Evolutionary conservation across 1,140 invertebrate species (phyloP).

Genomic region (Drosophila truncata): DNA sequence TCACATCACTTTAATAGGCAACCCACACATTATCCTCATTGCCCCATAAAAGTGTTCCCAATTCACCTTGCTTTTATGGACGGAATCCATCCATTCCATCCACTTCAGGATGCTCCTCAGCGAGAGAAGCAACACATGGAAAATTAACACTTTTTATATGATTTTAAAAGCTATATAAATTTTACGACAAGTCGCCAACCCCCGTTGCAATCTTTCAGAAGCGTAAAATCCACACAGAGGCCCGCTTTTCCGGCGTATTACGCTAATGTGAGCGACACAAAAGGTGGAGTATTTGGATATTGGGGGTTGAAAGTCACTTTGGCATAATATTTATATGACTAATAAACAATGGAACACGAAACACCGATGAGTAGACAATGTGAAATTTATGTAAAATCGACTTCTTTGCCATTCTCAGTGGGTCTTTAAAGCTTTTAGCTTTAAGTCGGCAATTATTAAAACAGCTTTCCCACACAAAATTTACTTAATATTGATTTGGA

Average conservation of each 20-base stretch:
- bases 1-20: slow-evolving; percentile 51
- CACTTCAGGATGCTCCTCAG: neutral
- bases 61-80: slow-evolving; percentile 66
- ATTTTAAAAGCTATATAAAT: slow-evolving; percentile 79
- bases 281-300: slow-evolving; percentile 3
- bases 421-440: slow-evolving; percentile 6
- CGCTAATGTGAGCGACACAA: slow-evolving; percentile 68
- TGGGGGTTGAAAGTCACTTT: slow-evolving; percentile 28
- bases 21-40: slow-evolving; percentile 68
- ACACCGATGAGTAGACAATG: slow-evolving; percentile 46
- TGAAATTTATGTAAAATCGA: slow-evolving; percentile 16
- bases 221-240: slow-evolving; percentile 15
- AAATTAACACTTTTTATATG: slow-evolving; percentile 82
- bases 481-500: slow-evolving; percentile 10
- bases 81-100: slow-evolving; percentile 34
- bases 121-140: slow-evolving; percentile 65
- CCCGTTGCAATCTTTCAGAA: slow-evolving; percentile 39
- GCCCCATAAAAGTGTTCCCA: slow-evolving; percentile 59
- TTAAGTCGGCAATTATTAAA: slow-evolving; percentile 47
- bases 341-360: slow-evolving; percentile 68
- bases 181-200: slow-evolving; percentile 64
- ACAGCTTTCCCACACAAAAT: slow-evolving; percentile 6
- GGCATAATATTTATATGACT: slow-evolving; percentile 75
- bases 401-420: slow-evolving; percentile 3
- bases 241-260: slow-evolving; percentile 70